phyloP scores from a whole-genome alignment of 2,797 vertebrate species.

The Xenentodon cancila region DNA sequence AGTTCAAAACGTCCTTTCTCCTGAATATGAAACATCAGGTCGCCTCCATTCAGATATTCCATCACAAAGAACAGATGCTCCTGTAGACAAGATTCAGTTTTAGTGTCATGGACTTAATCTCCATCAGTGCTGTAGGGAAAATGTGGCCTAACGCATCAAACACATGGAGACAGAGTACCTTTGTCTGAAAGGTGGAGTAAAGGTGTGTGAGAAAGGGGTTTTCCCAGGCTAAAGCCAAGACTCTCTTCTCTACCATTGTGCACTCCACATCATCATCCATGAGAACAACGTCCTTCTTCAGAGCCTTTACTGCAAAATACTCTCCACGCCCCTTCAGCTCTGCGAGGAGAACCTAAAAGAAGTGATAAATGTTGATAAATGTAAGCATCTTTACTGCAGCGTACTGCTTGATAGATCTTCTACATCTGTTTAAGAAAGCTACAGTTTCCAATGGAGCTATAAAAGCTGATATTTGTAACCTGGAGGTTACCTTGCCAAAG shows the following conservation, averaged over 20 bases:
- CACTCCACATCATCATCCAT: constrained; percentile 98
- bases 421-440: neutral
- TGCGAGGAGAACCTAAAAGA: constrained; percentile 91
- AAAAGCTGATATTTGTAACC: constrained; percentile 2
- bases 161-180: constrained; percentile 77
- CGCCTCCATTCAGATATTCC: constrained; percentile 98
- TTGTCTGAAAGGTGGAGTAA: constrained; percentile 96
- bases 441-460: constrained; percentile 2
- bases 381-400: neutral
- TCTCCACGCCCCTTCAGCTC: constrained; percentile 91
- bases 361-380: neutral
- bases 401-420: neutral
- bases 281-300: constrained; percentile 97
- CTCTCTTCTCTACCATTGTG: constrained; percentile 98
- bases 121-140: neutral
- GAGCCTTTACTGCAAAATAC: constrained; percentile 94
- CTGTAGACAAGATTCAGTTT: constrained; percentile 70
- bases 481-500: constrained; percentile 91
- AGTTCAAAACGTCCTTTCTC: constrained; percentile 98
- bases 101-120: neutral
- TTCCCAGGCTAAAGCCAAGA: constrained; percentile 94
- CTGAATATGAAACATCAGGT: constrained; percentile 99
- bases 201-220: constrained; percentile 98
- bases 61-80: constrained; percentile 99
- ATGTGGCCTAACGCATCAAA: neutral